Evolutionary conservation across 2,888 invertebrate species (phyloP).

Genomic region (Oeneis ivallda): DNA sequence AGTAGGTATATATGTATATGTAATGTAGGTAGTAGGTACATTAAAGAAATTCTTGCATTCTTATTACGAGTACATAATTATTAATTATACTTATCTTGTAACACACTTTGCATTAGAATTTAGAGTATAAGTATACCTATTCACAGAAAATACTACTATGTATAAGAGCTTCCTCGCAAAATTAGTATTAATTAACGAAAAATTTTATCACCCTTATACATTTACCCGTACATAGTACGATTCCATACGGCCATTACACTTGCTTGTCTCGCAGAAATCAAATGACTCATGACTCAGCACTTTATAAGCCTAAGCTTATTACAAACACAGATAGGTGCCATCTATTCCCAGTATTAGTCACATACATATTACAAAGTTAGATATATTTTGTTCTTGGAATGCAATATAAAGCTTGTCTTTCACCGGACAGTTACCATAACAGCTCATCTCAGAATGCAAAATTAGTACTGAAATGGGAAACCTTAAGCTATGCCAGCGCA

Average conservation of each 20-base stretch:
- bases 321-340: slow-evolving; percentile 31
- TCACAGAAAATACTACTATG: no score
- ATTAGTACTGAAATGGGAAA: background rate
- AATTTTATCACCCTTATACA: no score
- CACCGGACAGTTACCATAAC: background rate
- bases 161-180: no score
- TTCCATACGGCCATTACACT: slow-evolving; percentile 28
- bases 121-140: no score
- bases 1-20: no score
- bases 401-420: slow-evolving; percentile 9
- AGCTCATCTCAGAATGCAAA: background rate
- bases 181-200: no score
- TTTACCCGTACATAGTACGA: background rate
- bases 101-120: no score
- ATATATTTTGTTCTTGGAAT: slow-evolving; percentile 28
- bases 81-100: no score
- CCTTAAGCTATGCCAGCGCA: no score
- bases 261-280: slow-evolving; percentile 28
- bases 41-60: background rate
- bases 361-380: slow-evolving; percentile 21
- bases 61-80: background rate
- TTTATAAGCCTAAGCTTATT: slow-evolving; percentile 34
- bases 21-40: no score
- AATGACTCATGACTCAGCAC: slow-evolving; percentile 36
- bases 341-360: slow-evolving; percentile 34